These are phyloP conservation scores for Lepidocyrtoides sp. DNA, from an alignment of 2,888 invertebrate genomes.

Conservation along the genomic window DNA sequence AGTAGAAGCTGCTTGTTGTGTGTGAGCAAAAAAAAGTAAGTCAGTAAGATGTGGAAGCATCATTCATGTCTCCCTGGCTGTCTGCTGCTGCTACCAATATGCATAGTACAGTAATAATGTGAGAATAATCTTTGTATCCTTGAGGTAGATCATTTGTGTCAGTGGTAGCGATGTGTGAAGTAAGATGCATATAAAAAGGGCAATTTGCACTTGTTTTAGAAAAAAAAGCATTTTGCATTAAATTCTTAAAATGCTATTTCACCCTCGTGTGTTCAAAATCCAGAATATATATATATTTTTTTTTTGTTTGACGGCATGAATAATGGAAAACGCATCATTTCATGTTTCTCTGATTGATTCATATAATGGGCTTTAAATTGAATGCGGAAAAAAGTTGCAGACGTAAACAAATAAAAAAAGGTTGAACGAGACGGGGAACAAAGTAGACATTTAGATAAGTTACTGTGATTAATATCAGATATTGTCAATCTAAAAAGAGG, in stretches of 20 bases:
- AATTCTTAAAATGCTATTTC: not conserved
- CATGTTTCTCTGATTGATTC: not conserved
- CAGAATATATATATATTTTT: not conserved
- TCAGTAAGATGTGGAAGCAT: conserved; percentile 23
- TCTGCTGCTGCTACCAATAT: not conserved
- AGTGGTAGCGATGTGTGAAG: not conserved
- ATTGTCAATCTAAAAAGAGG: not conserved
- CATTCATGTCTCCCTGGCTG: not conserved
- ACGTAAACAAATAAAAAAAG: conserved; percentile 3
- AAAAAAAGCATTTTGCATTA: not conserved
- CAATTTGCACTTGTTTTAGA: conserved; percentile 38
- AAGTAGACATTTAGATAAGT: not conserved
- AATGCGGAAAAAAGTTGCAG: not conserved
- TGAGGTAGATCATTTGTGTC: conserved; percentile 72
- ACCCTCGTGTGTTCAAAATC: not conserved
- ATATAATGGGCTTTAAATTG: conserved; percentile 34
- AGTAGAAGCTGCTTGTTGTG: not conserved
- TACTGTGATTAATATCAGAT: conserved; percentile 12
- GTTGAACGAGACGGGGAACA: not conserved
- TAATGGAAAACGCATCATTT: not conserved
- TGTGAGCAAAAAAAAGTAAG: conserved; percentile 23
- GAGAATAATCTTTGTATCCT: conserved; percentile 58
- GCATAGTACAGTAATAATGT: not conserved
- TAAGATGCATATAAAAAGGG: not conserved
- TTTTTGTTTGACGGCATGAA: not conserved